These are phyloP conservation scores for Stegodyphus dumicola DNA, from an alignment of 1,140 invertebrate genomes.

Conservation along the genomic window DNA sequence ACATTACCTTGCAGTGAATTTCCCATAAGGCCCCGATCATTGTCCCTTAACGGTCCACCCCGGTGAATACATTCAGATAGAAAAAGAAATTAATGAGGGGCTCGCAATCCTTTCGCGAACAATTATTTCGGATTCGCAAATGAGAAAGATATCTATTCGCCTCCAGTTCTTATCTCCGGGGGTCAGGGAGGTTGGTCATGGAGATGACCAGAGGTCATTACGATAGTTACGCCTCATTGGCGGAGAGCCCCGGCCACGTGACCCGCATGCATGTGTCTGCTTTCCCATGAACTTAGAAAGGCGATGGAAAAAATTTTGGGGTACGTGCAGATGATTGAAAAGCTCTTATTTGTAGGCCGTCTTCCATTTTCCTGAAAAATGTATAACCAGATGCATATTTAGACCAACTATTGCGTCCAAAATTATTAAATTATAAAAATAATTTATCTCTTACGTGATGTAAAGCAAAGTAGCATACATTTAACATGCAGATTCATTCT, in stretches of 20 bases:
- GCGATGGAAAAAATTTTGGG: constrained; percentile 12
- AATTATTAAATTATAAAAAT: no score
- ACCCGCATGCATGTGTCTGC: constrained; percentile 57
- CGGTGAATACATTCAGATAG: constrained; percentile 6
- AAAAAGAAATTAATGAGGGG: constrained; percentile 52
- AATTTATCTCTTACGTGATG: no score
- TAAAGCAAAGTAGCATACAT: no score
- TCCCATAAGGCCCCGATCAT: constrained; percentile 42
- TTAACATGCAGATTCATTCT: no score
- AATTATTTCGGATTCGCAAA: constrained; percentile 61
- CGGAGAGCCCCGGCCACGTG: constrained; percentile 42
- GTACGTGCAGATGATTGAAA: no score
- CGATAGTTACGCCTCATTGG: constrained; percentile 60
- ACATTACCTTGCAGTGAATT: constrained; percentile 40
- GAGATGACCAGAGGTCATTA: constrained; percentile 61
- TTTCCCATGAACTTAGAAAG: constrained; percentile 44
- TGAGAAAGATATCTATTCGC: constrained; percentile 56
- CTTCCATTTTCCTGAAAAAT: no score
- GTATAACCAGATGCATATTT: no score
- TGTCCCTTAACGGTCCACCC: background rate
- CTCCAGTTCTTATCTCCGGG: constrained; percentile 37
- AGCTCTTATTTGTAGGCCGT: no score
- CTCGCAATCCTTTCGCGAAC: constrained; percentile 47
- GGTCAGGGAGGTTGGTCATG: constrained; percentile 46
- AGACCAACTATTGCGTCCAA: no score